Conservation (phyloP, 2,888 invertebrate genomes). For the Netelia virgata region DNA sequence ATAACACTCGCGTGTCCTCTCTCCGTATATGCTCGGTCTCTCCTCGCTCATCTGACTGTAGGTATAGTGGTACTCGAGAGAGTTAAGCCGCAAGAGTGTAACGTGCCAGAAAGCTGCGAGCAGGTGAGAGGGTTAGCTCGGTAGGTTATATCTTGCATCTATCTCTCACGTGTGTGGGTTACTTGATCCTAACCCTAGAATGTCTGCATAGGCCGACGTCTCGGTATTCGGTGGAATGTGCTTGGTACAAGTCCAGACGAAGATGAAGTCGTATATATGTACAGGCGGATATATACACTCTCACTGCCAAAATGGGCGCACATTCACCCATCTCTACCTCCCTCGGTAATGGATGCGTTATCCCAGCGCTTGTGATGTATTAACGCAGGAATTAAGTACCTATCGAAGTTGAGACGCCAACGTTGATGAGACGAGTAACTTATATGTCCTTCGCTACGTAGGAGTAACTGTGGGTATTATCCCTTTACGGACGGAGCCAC, state of each 20-base stretch:
- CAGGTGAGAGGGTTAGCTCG: conserved; percentile 48
- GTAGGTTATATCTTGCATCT: conserved; percentile 48
- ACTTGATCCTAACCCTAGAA: conserved; percentile 40
- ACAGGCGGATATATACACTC: conserved; percentile 6
- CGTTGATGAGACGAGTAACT: conserved; percentile 47
- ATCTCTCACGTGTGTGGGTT: not conserved
- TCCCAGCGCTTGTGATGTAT: conserved; percentile 65
- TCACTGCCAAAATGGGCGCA: not conserved
- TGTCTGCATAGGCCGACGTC: conserved; percentile 39
- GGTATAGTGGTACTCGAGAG: conserved; percentile 10
- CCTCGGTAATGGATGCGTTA: conserved; percentile 69
- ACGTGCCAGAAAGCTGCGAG: conserved; percentile 45
- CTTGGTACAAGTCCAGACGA: conserved; percentile 27
- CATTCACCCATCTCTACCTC: conserved; percentile 59
- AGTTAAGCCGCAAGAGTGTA: conserved; percentile 15
- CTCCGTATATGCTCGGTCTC: conserved; percentile 18
- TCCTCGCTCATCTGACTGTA: conserved; percentile 20
- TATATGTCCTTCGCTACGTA: conserved; percentile 1
- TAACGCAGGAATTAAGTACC: conserved; percentile 69
- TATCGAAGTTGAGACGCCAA: conserved; percentile 65
- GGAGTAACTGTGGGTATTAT: not conserved
- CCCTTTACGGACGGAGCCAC: no score
- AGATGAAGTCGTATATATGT: conserved; percentile 13
- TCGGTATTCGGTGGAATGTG: conserved; percentile 20
- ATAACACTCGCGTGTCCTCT: conserved; percentile 35